phyloP scores from a whole-genome alignment of 2,113 vertebrate genomes.

The Perccottus glenii region DNA sequence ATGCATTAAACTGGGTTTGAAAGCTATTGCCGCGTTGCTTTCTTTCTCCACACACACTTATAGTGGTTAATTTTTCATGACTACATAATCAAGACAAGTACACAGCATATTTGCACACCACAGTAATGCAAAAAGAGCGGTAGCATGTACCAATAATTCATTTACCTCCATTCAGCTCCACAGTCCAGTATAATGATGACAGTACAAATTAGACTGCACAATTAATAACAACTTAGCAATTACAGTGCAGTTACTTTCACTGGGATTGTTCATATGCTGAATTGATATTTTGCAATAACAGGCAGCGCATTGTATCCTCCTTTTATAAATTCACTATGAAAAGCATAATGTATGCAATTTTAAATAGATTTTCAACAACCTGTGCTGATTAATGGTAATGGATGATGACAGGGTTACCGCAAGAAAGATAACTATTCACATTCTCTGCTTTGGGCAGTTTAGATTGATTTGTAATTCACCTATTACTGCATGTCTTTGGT shows the following conservation, averaged over 20 bases:
- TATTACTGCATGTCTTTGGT: too few relatives aligned
- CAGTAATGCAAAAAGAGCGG: background rate
- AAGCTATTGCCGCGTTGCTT: slow-evolving; percentile 23
- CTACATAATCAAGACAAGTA: slow-evolving; percentile 46
- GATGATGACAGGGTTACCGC: background rate
- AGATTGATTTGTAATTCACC: background rate
- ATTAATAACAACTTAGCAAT: background rate
- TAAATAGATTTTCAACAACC: background rate
- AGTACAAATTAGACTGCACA: background rate
- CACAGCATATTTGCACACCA: slow-evolving; percentile 6
- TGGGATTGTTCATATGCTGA: background rate
- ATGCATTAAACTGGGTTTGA: slow-evolving; percentile 52
- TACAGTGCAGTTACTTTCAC: background rate
- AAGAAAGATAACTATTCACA: background rate
- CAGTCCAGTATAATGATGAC: background rate
- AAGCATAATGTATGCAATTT: background rate
- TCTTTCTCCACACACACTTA: slow-evolving; percentile 10
- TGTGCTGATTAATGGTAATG: background rate
- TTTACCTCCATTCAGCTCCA: background rate
- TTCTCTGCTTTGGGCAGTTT: background rate
- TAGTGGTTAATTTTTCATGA: slow-evolving; percentile 48
- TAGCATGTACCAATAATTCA: background rate
- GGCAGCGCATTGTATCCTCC: background rate
- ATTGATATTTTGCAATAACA: background rate
- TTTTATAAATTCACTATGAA: too few relatives aligned